Percentiles rank a stretch among this genome's conserved stretches.
phyloP scores from a whole-genome alignment of 2,797 vertebrate genomes.

The Rhyacichthys aspro region DNA sequence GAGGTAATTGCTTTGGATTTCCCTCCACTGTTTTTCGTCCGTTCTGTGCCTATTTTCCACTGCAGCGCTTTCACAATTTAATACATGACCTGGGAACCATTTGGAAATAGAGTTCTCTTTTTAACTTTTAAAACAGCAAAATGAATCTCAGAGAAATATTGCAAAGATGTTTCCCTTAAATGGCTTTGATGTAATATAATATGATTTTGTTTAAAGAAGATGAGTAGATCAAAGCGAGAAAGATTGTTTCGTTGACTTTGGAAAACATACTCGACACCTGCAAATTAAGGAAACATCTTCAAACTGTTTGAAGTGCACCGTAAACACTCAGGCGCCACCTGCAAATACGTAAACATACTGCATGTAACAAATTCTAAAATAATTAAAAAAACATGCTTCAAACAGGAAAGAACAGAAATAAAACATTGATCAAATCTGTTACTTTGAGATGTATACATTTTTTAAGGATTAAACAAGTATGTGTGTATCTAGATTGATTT shows the following conservation, averaged over 20 bases:
- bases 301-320: background rate
- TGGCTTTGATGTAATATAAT: background rate
- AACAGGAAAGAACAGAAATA: too few relatives aligned
- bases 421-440: too few relatives aligned
- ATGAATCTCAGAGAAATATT: background rate
- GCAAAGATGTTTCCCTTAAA: slow-evolving; percentile 6
- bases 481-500: too few relatives aligned
- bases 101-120: slow-evolving; percentile 38
- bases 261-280: slow-evolving; percentile 5
- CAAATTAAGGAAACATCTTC: slow-evolving; percentile 2
- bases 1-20: slow-evolving; percentile 81
- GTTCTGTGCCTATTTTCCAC: slow-evolving; percentile 52
- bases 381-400: background rate
- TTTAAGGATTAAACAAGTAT: too few relatives aligned
- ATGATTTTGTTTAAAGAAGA: background rate
- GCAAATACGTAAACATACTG: background rate
- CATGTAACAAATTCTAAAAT: background rate
- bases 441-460: too few relatives aligned
- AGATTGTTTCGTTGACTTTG: background rate
- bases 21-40: slow-evolving; percentile 50
- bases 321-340: slow-evolving; percentile 8
- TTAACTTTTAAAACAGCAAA: slow-evolving; percentile 24
- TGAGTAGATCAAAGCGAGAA: slow-evolving; percentile 10
- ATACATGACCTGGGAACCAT: slow-evolving; percentile 44
- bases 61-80: slow-evolving; percentile 36